phyloP scores from a whole-genome alignment of 2,888 invertebrate genomes.

The Thera britannica region DNA sequence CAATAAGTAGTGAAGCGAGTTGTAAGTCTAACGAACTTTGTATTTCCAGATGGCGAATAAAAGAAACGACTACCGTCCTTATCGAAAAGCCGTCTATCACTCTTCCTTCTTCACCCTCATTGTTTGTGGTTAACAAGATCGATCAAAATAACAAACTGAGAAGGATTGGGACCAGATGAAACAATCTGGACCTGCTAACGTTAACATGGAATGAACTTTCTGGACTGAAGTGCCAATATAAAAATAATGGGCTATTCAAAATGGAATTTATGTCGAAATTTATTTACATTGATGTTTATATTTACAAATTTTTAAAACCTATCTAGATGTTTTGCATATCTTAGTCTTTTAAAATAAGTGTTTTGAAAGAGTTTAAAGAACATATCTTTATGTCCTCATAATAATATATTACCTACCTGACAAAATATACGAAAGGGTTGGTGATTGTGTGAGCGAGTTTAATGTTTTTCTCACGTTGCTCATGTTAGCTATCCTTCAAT shows the following conservation, averaged over 20 bases:
- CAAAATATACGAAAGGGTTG: not conserved
- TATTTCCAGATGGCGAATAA: slow-evolving; percentile 1
- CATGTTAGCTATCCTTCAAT: not conserved
- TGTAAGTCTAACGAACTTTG: not conserved
- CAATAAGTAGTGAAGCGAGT: too few species aligned
- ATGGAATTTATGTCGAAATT: not conserved
- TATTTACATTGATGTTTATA: not conserved
- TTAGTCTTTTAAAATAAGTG: not conserved
- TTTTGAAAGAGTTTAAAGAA: not conserved
- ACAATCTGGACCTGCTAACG: too few species aligned
- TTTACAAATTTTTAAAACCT: not conserved
- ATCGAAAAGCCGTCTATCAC: slow-evolving; percentile 18
- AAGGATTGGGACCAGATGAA: too few species aligned
- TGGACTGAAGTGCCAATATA: too few species aligned
- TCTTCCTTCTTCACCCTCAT: not conserved
- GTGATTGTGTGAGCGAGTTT: slow-evolving; percentile 6
- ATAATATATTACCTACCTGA: not conserved
- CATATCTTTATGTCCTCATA: slow-evolving; percentile 4
- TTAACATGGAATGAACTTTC: too few species aligned
- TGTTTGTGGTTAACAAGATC: not conserved
- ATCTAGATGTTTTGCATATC: not conserved
- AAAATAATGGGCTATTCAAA: too few species aligned
- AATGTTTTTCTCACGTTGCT: slow-evolving; percentile 2
- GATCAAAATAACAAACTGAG: too few species aligned
- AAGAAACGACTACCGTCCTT: slow-evolving; percentile 13